Conservation (phyloP, 2,797 vertebrate species). For the Periparus ater region DNA sequence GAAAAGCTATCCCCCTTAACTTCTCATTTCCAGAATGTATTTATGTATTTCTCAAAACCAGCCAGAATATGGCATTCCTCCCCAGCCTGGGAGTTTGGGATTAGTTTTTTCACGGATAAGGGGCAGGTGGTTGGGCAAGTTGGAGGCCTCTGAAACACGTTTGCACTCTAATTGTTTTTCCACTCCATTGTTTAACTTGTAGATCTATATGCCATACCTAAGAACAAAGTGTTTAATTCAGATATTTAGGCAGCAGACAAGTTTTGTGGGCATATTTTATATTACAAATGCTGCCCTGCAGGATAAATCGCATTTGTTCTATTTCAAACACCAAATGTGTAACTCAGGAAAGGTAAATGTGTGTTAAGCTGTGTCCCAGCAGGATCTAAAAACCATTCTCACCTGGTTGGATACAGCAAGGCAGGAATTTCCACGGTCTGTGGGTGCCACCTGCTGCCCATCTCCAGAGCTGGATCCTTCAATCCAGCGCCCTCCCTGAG, state of each 20-base stretch:
- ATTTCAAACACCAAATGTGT: background rate
- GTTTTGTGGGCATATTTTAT: background rate
- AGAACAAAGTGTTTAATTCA: background rate
- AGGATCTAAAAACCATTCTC: background rate
- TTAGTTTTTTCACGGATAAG: background rate
- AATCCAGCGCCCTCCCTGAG: background rate
- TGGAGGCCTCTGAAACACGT: background rate
- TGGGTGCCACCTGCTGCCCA: constrained; percentile 57
- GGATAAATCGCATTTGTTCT: background rate
- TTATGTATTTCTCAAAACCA: background rate
- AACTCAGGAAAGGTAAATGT: background rate
- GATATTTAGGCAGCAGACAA: background rate
- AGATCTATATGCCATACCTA: background rate
- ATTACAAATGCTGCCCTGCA: background rate
- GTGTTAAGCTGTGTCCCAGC: fast-evolving
- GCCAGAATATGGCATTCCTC: background rate
- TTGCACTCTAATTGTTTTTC: background rate
- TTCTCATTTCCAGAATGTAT: background rate
- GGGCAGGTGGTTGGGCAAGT: background rate
- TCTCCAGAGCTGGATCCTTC: fast-evolving
- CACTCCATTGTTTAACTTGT: background rate
- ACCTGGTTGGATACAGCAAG: fast-evolving
- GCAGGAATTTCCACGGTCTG: background rate
- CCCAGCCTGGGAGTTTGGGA: background rate
- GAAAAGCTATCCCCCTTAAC: background rate